Evolutionary conservation across 2,113 vertebrate species (phyloP), one percentile per base, ranked within the genome.

Genomic region (Alces alces): DNA sequence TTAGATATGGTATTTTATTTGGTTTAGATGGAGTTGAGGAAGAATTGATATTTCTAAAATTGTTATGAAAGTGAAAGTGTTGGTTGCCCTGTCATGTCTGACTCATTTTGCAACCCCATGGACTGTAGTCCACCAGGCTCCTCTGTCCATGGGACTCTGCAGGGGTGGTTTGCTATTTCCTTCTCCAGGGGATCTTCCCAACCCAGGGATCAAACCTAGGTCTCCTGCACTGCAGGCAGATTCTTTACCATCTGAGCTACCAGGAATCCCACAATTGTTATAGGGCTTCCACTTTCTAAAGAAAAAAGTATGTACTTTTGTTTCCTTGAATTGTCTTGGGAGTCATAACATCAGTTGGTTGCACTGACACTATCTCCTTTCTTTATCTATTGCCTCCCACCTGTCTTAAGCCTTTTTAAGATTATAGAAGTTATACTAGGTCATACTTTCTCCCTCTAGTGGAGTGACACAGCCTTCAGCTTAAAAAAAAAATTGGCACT

Each of bases 31-130:
- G 21, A 86, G 36, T 21, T 83, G n/a, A 11, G 23, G 11, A 91
- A 66, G 39, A 60, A 93, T 12, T 25, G 50, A 36, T 92, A 93
- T 60, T 93, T 94, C 43, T 84, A 91, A 98, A 95, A 79, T 86
- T 66, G 30, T 80, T 70, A 60, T 76, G 70, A 76, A 76, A 76
- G 12, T 76, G 36, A 43, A 73, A 43, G 12, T 39, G 11, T 43
- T 43, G 27, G 70, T 43, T 27, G 39, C 39, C 13, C 23, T 6
- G 0, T 43, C 39, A 27, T 8, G 39, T 76, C 39, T 76, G 23
- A 76, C 23, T 76, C 12, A 27, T 39, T 76, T 43, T 76, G 70
- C 39, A 27, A 15, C 39, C 70, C 70, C 70, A 14, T 76, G 70
- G 23, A 43, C 12, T 43, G 6, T 43, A 43, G 23, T 3, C 36